These are phyloP conservation scores for Bungarus multicinctus DNA, from an alignment of 2,113 vertebrate species.

Conservation along the genomic window DNA sequence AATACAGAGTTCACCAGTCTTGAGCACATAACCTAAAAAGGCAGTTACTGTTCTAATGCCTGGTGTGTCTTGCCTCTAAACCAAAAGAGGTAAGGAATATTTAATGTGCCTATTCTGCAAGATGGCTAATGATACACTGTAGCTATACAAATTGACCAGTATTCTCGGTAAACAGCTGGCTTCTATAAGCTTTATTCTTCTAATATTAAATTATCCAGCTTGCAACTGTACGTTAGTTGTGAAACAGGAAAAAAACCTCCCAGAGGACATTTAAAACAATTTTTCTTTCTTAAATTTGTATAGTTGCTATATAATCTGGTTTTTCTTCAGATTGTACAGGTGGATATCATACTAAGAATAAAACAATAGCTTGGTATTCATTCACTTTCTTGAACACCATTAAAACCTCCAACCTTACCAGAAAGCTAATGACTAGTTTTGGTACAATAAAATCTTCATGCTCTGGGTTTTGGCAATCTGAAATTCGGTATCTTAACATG, in stretches of 20 bases:
- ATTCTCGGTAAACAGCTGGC: background rate
- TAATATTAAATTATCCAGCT: background rate
- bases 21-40: conserved; percentile 54
- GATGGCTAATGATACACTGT: background rate
- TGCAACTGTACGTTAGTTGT: background rate
- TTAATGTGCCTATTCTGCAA: background rate
- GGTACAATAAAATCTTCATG: background rate
- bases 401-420: background rate
- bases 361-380: background rate
- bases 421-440: background rate
- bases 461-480: background rate
- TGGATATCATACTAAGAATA: background rate
- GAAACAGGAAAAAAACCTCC: background rate
- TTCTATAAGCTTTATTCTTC: background rate
- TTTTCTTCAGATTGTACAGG: background rate
- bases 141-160: background rate
- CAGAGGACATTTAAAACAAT: background rate
- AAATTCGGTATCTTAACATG: background rate
- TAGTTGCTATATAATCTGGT: background rate
- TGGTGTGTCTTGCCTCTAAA: background rate
- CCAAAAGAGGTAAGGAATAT: conserved; percentile 38
- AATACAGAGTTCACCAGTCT: conserved; percentile 47
- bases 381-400: background rate
- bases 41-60: conserved; percentile 35
- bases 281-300: background rate